phyloP scores from a whole-genome alignment of 2,113 vertebrate species.

The Phylloscopus trochilus region DNA sequence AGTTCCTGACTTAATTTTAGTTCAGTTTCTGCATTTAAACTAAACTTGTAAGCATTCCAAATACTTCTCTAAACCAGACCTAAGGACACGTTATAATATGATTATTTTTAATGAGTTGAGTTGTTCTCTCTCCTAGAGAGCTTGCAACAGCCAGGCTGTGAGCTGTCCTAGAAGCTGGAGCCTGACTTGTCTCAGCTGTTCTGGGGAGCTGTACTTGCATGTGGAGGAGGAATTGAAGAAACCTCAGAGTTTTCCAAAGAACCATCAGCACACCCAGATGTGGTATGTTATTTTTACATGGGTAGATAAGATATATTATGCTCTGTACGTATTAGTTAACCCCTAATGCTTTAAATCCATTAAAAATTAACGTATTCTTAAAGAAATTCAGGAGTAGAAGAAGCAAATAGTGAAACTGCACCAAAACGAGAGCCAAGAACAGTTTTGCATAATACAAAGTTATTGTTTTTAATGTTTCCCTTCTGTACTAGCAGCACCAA shows the following conservation, averaged over 20 bases:
- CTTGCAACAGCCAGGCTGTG: neutral
- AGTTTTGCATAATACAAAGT: neutral
- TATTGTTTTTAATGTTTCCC: neutral
- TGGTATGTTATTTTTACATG: neutral
- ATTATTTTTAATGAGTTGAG: neutral
- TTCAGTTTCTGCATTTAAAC: neutral
- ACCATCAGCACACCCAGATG: neutral
- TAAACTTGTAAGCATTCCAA: neutral
- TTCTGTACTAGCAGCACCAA: neutral
- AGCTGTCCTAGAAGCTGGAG: neutral
- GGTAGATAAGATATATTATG: neutral
- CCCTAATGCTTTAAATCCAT: neutral
- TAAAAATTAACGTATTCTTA: rapidly evolving
- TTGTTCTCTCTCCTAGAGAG: rapidly evolving
- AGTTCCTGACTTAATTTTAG: neutral
- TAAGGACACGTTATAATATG: neutral
- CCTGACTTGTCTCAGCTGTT: neutral
- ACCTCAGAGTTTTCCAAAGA: neutral
- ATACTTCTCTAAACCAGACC: neutral
- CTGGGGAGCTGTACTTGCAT: neutral
- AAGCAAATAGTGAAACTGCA: neutral
- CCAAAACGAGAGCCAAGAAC: neutral
- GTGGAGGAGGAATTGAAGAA: neutral
- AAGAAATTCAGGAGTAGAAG: neutral
- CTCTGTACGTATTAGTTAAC: rapidly evolving